phyloP scores from a whole-genome alignment of 2,888 invertebrate genomes.

The Macrophya alboannulata region DNA sequence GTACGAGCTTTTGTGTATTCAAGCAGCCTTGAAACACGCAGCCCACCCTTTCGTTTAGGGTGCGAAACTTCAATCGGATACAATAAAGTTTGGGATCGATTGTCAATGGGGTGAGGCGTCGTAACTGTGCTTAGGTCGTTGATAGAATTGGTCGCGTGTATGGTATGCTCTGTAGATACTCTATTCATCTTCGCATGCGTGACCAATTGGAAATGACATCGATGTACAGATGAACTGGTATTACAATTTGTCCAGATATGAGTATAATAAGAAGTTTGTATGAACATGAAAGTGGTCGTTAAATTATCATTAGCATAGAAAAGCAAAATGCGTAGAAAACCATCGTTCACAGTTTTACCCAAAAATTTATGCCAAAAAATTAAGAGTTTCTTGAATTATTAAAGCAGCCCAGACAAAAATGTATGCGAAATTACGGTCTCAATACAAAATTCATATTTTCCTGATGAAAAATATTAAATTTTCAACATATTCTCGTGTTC shows the following conservation, averaged over 20 bases:
- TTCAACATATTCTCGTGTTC: neutral
- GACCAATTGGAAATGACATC: slow-evolving; percentile 16
- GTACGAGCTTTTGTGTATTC: slow-evolving; percentile 39
- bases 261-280: neutral
- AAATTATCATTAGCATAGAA: neutral
- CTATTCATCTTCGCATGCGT: slow-evolving; percentile 21
- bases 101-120: slow-evolving; percentile 47
- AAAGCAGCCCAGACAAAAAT: neutral
- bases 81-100: slow-evolving; percentile 52
- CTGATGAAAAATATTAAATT: neutral
- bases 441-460: neutral
- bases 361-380: neutral
- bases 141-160: slow-evolving; percentile 46
- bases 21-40: slow-evolving; percentile 52
- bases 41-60: slow-evolving; percentile 51
- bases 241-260: slow-evolving; percentile 3
- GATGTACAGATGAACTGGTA: neutral
- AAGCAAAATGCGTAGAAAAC: no score
- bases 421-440: neutral
- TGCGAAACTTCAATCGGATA: slow-evolving; percentile 52
- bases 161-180: neutral
- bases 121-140: slow-evolving; percentile 41
- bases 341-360: no score
- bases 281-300: neutral
- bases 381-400: neutral